These are phyloP conservation scores for Vimba vimba DNA, from an alignment of 2,113 vertebrate species.

Conservation along the genomic window DNA sequence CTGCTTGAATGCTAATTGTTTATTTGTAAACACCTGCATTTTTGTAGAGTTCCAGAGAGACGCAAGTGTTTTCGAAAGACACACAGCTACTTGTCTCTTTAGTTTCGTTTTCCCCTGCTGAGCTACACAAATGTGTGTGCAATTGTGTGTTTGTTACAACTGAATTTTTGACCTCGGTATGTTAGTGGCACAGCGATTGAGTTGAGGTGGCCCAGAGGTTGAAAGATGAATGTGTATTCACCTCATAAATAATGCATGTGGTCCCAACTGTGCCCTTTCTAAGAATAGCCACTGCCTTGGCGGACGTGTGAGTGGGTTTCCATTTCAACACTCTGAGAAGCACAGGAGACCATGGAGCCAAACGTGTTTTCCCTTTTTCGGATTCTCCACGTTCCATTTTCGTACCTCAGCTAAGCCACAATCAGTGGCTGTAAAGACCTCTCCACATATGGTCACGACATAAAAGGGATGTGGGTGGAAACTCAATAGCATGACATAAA, in stretches of 20 bases:
- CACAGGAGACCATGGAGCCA: conserved; percentile 51
- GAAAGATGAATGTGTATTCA: conserved; percentile 68
- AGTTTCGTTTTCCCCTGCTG: conserved; percentile 19
- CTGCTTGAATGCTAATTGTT: background rate
- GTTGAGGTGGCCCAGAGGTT: conserved; percentile 72
- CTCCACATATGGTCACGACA: background rate
- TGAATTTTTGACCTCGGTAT: conserved; percentile 44
- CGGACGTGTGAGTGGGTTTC: conserved; percentile 59
- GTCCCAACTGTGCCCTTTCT: conserved; percentile 67
- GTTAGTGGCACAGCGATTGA: conserved; percentile 48
- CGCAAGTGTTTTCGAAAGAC: background rate
- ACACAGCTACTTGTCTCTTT: conserved; percentile 15
- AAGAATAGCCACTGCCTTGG: conserved; percentile 70
- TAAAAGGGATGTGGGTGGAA: conserved; percentile 28
- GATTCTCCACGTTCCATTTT: conserved; percentile 45
- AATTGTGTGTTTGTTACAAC: conserved; percentile 26
- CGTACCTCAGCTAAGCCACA: background rate
- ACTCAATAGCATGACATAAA: conserved; percentile 21
- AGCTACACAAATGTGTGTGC: conserved; percentile 34
- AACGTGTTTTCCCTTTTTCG: conserved; percentile 47
- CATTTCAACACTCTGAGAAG: conserved; percentile 58
- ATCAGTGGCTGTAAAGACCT: background rate
- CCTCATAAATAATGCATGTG: conserved; percentile 74
- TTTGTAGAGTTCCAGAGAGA: conserved; percentile 34
- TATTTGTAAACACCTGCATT: background rate